Conservation (phyloP, 30 jellyfish, hydroid and myxozoan genomes). For the Mastigias papua region DNA sequence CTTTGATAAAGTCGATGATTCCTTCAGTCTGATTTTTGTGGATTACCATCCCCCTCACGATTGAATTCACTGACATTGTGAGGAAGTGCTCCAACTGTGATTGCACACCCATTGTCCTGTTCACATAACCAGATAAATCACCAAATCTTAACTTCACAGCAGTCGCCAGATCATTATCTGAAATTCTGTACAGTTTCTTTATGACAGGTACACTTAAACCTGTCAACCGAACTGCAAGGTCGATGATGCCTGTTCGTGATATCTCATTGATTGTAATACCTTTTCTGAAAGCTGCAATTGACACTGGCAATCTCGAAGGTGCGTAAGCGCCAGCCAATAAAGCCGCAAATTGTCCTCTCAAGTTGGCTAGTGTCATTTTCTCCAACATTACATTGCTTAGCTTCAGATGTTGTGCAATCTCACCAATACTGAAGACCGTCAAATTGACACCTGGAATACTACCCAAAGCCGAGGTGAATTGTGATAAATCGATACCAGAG, state of each 20-base stretch:
- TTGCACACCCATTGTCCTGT: slow-evolving; percentile 1
- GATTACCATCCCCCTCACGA: slow-evolving; percentile 23
- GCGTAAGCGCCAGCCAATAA: not conserved
- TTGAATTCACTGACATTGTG: slow-evolving; percentile 45
- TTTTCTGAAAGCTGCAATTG: slow-evolving; percentile 24
- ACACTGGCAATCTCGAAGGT: slow-evolving; percentile 18
- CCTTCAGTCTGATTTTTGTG: slow-evolving; percentile 55
- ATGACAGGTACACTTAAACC: slow-evolving; percentile 21
- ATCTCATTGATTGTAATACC: slow-evolving; percentile 1
- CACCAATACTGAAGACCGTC: not conserved
- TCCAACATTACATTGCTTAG: not conserved
- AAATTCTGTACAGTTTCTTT: slow-evolving; percentile 9
- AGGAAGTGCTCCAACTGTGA: slow-evolving; percentile 10
- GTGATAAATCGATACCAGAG: slow-evolving; percentile 9
- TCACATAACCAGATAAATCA: slow-evolving; percentile 1
- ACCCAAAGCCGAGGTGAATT: not conserved
- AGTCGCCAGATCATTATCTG: not conserved
- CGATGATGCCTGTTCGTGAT: not conserved
- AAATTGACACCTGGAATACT: not conserved
- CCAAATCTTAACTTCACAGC: slow-evolving; percentile 12
- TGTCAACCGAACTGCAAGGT: slow-evolving; percentile 19
- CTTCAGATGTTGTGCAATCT: not conserved
- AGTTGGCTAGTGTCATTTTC: not conserved
- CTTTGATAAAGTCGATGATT: slow-evolving; percentile 37
- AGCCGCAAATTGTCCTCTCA: not conserved